Base-by-base conservation (phyloP, 1,140 invertebrate genomes). In the Arctopsyche grandis region DNA sequence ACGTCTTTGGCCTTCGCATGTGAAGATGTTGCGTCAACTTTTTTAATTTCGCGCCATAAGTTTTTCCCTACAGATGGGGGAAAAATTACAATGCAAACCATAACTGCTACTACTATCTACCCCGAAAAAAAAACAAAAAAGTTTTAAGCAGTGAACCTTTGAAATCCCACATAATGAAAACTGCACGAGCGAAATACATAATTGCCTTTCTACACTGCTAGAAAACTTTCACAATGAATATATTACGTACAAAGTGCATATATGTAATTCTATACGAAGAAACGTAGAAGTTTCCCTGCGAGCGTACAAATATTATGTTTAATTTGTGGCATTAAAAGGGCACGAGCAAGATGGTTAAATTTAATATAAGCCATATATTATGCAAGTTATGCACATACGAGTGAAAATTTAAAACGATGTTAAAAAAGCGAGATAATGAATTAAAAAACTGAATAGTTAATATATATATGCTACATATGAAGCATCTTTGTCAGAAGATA, bases 151-250 rank as follows among this genome's bases (percentile, higher is more conserved):
- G 56, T 21, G 56, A 66, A 66, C 22, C 56, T 60, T 66, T 21
- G 24, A 66, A 66, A 12, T 66, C 24, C 26, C 63, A 29, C 63
- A 66, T 66, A 66, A 66, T 66, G 63, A 66, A 66, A 66, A 66
- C 63, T 66, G 63, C 63, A 66, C 56, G 56, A 60, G 56, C 7
- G 56, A 19, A 60, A 60, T 60, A 60, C 63, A 66, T 66, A 66
- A 66, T 66, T 66, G 63, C 63, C 24, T 66, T 60, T 60, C 21
- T 66, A 66, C 24, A 26, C 63, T 14, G 63, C 26, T 29, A 9
- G 12, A 66, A 38, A 66, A 66, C 63, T 66, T 66, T 29, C 12
- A 10, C 24, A 24, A 66, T 66, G 63, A 66, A 66, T 66, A 66
- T 21, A 60, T 60, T 60, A 60, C 4, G 52, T 14, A 7, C 21